phyloP scores from a whole-genome alignment of 2,888 invertebrate genomes.

The Automeris io region DNA sequence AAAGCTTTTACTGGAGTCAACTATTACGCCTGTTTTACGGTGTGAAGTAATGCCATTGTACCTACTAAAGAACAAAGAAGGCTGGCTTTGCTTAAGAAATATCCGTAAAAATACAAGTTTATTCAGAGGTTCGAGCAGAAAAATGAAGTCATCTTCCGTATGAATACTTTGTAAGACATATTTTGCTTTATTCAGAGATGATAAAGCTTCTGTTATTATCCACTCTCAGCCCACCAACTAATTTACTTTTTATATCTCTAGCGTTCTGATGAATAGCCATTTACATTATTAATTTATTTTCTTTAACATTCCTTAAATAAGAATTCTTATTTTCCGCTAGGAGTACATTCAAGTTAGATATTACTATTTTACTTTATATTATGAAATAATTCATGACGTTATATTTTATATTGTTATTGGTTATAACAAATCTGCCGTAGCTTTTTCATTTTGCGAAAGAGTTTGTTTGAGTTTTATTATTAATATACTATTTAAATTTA shows the following conservation, averaged over 20 bases:
- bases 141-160: slow-evolving; percentile 25
- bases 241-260: background rate
- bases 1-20: slow-evolving; percentile 65
- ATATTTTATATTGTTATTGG: too few relatives aligned
- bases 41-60: slow-evolving; percentile 49
- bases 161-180: slow-evolving; percentile 27
- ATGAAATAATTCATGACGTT: too few relatives aligned
- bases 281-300: background rate
- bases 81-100: slow-evolving; percentile 22
- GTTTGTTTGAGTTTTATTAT: too few relatives aligned
- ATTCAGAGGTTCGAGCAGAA: slow-evolving; percentile 21
- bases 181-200: slow-evolving; percentile 15
- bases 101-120: slow-evolving; percentile 28
- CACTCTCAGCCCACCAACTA: background rate
- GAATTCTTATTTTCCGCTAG: too few relatives aligned
- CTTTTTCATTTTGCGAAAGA: too few relatives aligned
- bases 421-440: too few relatives aligned
- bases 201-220: slow-evolving; percentile 14
- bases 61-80: slow-evolving; percentile 31
- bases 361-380: too few relatives aligned
- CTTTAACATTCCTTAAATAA: too few relatives aligned
- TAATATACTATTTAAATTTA: too few relatives aligned
- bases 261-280: background rate
- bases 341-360: too few relatives aligned
- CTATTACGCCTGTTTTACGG: slow-evolving; percentile 58